A percentile compares a stretch with the other conserved stretches of the same genome.
Conservation (phyloP, 2,888 invertebrate species). For the Caenorhabditis sp. region DNA sequence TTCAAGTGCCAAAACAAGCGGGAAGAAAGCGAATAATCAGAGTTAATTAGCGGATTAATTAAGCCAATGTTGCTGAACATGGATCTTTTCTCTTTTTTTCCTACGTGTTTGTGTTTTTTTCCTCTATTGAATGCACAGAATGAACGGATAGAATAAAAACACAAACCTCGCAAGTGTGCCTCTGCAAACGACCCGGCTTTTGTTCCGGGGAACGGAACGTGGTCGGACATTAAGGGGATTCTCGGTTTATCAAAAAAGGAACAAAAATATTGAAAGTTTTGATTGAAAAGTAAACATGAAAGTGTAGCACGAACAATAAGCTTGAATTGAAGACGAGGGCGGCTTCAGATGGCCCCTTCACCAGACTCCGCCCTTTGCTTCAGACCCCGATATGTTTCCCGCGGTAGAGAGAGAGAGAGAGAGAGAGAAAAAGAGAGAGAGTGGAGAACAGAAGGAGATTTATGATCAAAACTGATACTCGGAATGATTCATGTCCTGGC, state of each 20-base stretch:
- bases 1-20: conserved; percentile 34
- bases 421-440: not conserved
- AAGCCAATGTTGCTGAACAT: conserved; percentile 31
- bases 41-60: conserved; percentile 47
- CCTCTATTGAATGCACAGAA: not conserved
- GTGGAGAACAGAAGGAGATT: conserved; percentile 15
- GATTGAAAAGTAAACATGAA: too few relatives aligned
- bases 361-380: conserved; percentile 2
- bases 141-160: not conserved
- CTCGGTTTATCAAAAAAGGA: conserved; percentile 38
- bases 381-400: conserved; percentile 27
- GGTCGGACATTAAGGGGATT: conserved; percentile 37
- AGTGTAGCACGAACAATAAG: conserved; percentile 20
- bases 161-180: conserved; percentile 17
- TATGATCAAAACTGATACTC: conserved; percentile 32
- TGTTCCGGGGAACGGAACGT: conserved; percentile 7
- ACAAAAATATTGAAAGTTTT: too few relatives aligned
- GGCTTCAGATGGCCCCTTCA: conserved; percentile 30
- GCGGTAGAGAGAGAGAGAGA: not conserved
- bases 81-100: not conserved
- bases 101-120: conserved; percentile 1
- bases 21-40: conserved; percentile 23
- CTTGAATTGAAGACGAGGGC: conserved; percentile 5
- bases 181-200: conserved; percentile 25
- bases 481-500: conserved; percentile 47